Evolutionary conservation across 2,797 vertebrate species (phyloP), one percentile per base, ranked within the genome.

Genomic region (Darevskia mixta): DNA sequence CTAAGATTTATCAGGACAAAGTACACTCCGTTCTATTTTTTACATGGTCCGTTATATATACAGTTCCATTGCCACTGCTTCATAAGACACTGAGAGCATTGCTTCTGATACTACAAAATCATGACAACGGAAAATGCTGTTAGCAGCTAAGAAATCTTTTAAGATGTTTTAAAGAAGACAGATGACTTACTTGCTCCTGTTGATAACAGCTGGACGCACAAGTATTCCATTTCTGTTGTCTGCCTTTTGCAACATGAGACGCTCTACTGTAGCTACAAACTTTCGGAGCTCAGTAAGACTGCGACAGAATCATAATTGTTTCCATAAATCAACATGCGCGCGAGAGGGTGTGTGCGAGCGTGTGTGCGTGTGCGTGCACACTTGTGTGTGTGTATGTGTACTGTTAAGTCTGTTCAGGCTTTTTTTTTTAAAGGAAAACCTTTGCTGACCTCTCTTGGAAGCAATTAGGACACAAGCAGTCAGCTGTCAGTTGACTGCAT

Each of bases 391-490:
- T 98, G 96, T 96, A 95, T 96, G 95, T 81, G 78, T 66, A 97
- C 94, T 92, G 89, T 95, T 98, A 97, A 96, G 97, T 93, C 97
- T 97, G 97, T 98, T 97, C 97, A 97, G 97, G 92, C 96, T 96
- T 97, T 97, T 97, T 98, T 97, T 49, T 72, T 49, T 17, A 97
- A 97, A 99, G 98, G 98, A 99, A 99, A 98, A 98, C 98, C 98
- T 99, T 97, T 97, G 98, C 98, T 99, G 99, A 99, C 98, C 98
- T 99, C 99, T 99, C 98, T 98, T 98, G 97, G 97, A 98, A 98
- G 98, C 98, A 99, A 99, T 99, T 99, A 99, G 97, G 97, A 98
- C 97, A 97, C 98, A 98, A 98, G 98, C 98, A 99, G 97, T 99
- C 98, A 99, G 98, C 98, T 98, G 98, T 98, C 98, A 97, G 97